Conservation (phyloP, 2,113 vertebrate genomes). For the Edolisoma coerulescens region DNA sequence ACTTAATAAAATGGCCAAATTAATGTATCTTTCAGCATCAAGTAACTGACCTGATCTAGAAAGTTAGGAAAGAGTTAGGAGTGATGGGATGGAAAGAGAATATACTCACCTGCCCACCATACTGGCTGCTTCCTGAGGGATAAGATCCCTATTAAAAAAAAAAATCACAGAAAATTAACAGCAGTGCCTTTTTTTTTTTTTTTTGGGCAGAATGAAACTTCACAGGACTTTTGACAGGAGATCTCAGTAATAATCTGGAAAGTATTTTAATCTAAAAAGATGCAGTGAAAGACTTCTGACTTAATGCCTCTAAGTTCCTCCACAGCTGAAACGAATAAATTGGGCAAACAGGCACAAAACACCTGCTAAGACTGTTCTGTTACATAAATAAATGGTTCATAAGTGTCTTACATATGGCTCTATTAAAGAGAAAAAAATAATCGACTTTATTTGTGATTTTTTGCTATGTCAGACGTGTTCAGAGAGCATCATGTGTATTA, state of each 20-base stretch:
- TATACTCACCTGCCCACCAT: slow-evolving; percentile 13
- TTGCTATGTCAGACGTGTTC: background rate
- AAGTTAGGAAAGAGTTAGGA: background rate
- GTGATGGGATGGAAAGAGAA: background rate
- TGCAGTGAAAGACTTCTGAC: background rate
- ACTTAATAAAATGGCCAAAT: background rate
- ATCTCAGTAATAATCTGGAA: background rate
- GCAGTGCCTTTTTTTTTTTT: background rate
- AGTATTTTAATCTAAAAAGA: background rate
- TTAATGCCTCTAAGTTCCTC: background rate
- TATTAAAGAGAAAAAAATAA: background rate
- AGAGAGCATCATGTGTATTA: background rate
- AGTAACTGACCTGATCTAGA: background rate
- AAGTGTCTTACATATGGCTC: background rate
- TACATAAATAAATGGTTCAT: background rate
- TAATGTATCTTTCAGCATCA: background rate
- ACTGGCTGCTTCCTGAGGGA: background rate
- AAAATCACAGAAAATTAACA: background rate
- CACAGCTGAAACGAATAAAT: background rate
- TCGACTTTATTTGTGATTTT: background rate
- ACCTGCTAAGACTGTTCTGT: background rate
- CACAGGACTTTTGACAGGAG: background rate
- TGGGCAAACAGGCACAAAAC: background rate
- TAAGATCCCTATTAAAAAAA: slow-evolving; percentile 4
- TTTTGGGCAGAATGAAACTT: background rate